Evolutionary conservation across 2,888 invertebrate genomes (phyloP), one percentile per base, ranked within the genome.

Genomic region (Himalopsyche japonica): DNA sequence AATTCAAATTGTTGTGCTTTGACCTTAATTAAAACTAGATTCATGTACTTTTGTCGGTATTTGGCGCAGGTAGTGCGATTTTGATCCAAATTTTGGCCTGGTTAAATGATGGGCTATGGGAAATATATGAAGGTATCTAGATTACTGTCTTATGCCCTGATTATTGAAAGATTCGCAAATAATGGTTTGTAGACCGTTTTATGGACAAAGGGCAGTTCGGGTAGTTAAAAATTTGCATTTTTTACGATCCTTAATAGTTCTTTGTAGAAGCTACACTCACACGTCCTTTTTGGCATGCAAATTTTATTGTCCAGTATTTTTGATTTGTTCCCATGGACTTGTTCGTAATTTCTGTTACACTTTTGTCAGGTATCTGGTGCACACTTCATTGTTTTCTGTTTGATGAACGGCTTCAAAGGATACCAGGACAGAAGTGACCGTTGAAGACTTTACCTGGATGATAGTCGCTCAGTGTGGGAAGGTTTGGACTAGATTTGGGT

Each of bases 21-120:
- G 84, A 84, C 84, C 84, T 84, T 82, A 84, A 84, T 84, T 84
- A 84, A 84, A 76, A 79, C 84, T 76, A 79, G 79, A 84, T 82
- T 84, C 81, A 84, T 79, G 47, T 47, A 37, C 47, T 76, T 76
- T 43, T 76, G 30, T 20, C 34, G 4, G 57, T 20, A 57, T 57
- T 57, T 57, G 57, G 57, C 4, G 57, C 57, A 57, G 57, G 57
- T 57, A 57, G 57, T 20, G n/a, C 20, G 6, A 20, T 57, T 57
- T 20, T 3, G 57, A 57, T 57, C 57, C 20, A 3, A 57, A 20
- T 57, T 57, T 57, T 20, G 57, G 20, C 57, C 57, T 57, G 57
- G 57, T 57, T 79, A 76, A 82, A 82, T 79, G 79, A 15, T n/a
- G 80, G 48, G 77, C 47, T 76, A 49, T 57, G 79, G 81, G 84